Base-by-base conservation (phyloP, 2,888 invertebrate genomes). In the Stenotaenia linearis region DNA sequence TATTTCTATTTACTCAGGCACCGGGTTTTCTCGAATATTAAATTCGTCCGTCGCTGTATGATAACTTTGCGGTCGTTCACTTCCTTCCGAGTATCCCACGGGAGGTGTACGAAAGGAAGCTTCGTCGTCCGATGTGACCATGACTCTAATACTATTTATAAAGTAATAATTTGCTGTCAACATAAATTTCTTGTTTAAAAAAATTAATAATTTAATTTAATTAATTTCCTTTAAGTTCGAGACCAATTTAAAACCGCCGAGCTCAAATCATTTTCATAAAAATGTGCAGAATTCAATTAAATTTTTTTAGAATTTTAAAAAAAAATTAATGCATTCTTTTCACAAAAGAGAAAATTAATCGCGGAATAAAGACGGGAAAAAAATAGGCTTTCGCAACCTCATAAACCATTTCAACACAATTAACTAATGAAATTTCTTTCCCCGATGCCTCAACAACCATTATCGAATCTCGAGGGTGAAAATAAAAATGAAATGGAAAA, bases 341-440 rank as follows among this genome's bases (percentile, higher is more conserved):
- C 50, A 50, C 18, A 50, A 50, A 50, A 50, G 50, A 50, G 50
- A n/a, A 50, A 50, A 50, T 50, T 50, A 50, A 50, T 50, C 50
- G 10, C 50, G 7, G 21, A 18, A n/a, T 50, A 50, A 50, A 69
- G 25, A 25, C 6, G 21, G 25, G 23, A 61, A 1, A 61, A 61
- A 56, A 56, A 56, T 18, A 56, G 10, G 28, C 69, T 28, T 28
- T 28, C 25, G 25, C 9, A 61, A 50, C 18, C 69, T 69, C 69
- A 69, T 69, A 69, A 69, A 69, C 69, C 69, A 69, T 69, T 69
- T 28, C 69, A 69, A 28, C 28, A 69, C 69, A 69, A 69, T 69
- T 69, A 69, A 28, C 69, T 69, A 69, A 69, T 69, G 69, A 69
- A 69, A 69, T 69, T 69, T 28, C 69, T 28, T 69, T 69, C n/a